These are phyloP conservation scores for Mustelus asterias DNA, from an alignment of 2,113 vertebrate genomes.

Conservation along the genomic window DNA sequence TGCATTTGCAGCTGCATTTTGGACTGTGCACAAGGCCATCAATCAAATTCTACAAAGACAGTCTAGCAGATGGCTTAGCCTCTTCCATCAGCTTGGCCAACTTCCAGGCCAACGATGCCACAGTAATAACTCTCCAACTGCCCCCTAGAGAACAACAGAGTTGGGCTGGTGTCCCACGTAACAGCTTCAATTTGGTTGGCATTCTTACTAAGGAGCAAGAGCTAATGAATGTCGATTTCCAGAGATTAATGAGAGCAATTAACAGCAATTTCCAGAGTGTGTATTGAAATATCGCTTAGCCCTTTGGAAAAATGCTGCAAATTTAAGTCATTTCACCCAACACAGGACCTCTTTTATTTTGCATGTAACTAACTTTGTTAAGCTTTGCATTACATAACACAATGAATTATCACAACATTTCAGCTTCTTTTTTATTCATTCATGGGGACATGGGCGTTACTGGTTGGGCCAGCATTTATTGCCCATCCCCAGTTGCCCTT, in stretches of 20 bases:
- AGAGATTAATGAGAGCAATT: not conserved
- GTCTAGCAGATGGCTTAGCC: not conserved
- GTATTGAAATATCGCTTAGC: not conserved
- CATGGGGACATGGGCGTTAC: too few species aligned
- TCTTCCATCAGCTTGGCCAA: not conserved
- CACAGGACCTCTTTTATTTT: not conserved
- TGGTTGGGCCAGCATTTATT: too few species aligned
- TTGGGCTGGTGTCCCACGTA: not conserved
- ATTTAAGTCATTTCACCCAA: not conserved
- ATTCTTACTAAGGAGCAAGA: not conserved
- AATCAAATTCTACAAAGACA: not conserved
- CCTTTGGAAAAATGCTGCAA: not conserved
- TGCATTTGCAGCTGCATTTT: not conserved
- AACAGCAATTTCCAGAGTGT: not conserved
- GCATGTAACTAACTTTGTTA: not conserved
- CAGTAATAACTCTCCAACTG: not conserved
- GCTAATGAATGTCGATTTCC: not conserved
- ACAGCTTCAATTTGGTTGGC: constrained; percentile 18
- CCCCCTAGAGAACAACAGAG: not conserved
- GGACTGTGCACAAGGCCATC: not conserved
- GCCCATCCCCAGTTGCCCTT: too few species aligned
- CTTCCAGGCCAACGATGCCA: not conserved
- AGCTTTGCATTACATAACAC: not conserved
- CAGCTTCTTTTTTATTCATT: not conserved
- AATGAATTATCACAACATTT: not conserved